Conservation (phyloP, 2,797 vertebrate species). For the Coregonus suidteri region DNA sequence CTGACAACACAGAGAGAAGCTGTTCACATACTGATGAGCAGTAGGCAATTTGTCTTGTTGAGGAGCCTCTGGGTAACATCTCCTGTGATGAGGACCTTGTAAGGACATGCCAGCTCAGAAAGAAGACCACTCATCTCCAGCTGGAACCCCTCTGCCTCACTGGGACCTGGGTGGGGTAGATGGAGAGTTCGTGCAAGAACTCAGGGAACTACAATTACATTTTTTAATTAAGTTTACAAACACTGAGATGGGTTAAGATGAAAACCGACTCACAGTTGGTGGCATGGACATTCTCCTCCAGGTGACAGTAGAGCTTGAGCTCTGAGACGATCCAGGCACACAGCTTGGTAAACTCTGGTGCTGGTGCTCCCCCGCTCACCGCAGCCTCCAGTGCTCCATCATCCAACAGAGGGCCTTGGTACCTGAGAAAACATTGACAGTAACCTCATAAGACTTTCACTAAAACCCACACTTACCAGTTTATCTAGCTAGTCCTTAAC, state of each 20-base stretch:
- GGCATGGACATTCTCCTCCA: slow-evolving; percentile 96
- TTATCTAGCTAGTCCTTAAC: not conserved
- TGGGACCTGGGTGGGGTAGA: slow-evolving; percentile 76
- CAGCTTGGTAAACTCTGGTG: slow-evolving; percentile 95
- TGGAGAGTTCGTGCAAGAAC: not conserved
- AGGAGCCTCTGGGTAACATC: slow-evolving; percentile 90
- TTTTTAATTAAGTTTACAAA: not conserved
- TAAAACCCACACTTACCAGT: not conserved
- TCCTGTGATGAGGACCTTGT: slow-evolving; percentile 85
- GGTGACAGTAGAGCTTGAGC: slow-evolving; percentile 85
- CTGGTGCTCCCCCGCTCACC: slow-evolving; percentile 81
- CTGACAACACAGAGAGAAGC: no score
- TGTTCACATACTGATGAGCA: slow-evolving; percentile 87
- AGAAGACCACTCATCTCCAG: slow-evolving; percentile 95
- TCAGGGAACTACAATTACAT: not conserved
- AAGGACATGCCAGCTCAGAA: slow-evolving; percentile 91
- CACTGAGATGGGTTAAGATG: not conserved
- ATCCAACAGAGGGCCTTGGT: slow-evolving; percentile 93
- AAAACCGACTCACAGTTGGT: slow-evolving; percentile 87
- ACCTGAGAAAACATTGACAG: slow-evolving; percentile 72
- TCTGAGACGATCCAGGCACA: slow-evolving; percentile 94
- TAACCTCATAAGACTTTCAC: not conserved
- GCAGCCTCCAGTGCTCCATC: slow-evolving; percentile 87
- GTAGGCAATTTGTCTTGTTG: slow-evolving; percentile 87
- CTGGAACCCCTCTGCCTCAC: slow-evolving; percentile 92